Percentiles rank a stretch among this genome's conserved stretches.
Conservation (phyloP, 2,113 vertebrate genomes). For the Chlamydotis undulata region DNA sequence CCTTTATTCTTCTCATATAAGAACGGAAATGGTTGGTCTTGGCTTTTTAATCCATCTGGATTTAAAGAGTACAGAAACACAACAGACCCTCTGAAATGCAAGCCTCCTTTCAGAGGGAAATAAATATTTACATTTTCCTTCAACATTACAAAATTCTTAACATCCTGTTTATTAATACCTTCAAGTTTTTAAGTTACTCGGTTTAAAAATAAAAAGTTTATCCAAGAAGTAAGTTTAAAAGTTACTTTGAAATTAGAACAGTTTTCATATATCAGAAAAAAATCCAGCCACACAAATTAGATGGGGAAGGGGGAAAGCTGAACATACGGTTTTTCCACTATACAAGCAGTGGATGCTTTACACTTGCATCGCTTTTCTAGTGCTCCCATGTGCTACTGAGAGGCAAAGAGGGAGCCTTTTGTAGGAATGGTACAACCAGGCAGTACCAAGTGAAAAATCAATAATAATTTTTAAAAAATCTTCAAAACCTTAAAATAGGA, state of each 20-base stretch:
- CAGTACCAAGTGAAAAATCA: not conserved
- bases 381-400: not conserved
- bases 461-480: not conserved
- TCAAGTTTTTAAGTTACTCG: not conserved
- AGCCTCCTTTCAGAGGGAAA: not conserved
- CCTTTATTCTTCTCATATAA: not conserved
- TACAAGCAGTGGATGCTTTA: not conserved
- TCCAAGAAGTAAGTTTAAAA: not conserved
- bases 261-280: not conserved
- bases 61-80: not conserved
- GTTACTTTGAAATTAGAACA: not conserved
- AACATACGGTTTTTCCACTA: not conserved
- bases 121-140: slow-evolving; percentile 44
- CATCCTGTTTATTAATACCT: slow-evolving; percentile 46
- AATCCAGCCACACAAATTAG: not conserved
- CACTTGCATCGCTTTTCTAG: not conserved
- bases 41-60: not conserved
- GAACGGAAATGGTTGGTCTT: not conserved
- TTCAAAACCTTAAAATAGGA: not conserved
- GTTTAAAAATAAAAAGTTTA: not conserved
- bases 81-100: not conserved
- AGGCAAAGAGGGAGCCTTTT: not conserved
- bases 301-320: not conserved
- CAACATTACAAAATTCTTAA: not conserved
- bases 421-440: not conserved